Conservation (phyloP, 1,140 invertebrate species). For the Asbolus verrucosus region DNA sequence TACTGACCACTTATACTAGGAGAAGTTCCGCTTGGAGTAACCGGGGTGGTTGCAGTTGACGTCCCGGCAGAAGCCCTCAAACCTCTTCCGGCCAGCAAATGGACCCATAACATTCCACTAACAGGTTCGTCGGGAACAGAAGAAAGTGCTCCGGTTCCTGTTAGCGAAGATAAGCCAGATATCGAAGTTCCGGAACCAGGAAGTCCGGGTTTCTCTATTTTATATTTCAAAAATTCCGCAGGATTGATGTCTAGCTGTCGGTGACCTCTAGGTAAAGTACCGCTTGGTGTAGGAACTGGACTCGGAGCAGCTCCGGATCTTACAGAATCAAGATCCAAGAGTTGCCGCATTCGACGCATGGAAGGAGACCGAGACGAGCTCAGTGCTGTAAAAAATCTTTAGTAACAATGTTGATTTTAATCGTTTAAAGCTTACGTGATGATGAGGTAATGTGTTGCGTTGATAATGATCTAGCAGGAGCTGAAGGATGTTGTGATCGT, state of each 20-base stretch:
- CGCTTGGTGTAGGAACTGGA: slow-evolving; percentile 78
- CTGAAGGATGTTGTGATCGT: slow-evolving; percentile 63
- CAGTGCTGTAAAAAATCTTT: slow-evolving; percentile 54
- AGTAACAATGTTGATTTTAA: neutral
- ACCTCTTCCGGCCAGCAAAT: slow-evolving; percentile 89
- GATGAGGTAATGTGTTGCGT: slow-evolving; percentile 74
- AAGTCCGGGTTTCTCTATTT: slow-evolving; percentile 82
- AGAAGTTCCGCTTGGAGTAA: slow-evolving; percentile 70
- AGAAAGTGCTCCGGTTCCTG: slow-evolving; percentile 59
- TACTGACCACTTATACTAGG: slow-evolving; percentile 58
- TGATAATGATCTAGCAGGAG: slow-evolving; percentile 75
- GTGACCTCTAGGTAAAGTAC: slow-evolving; percentile 77
- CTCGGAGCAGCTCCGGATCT: slow-evolving; percentile 71
- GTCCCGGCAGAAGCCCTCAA: slow-evolving; percentile 82
- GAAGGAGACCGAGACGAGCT: slow-evolving; percentile 75
- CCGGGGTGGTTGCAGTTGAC: slow-evolving; percentile 73
- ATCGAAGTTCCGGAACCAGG: slow-evolving; percentile 62
- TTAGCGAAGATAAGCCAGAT: slow-evolving; percentile 60
- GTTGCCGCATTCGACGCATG: slow-evolving; percentile 81
- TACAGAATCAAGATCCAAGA: slow-evolving; percentile 77
- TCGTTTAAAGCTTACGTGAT: slow-evolving; percentile 39
- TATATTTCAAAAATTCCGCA: slow-evolving; percentile 93
- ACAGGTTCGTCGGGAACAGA: slow-evolving; percentile 74
- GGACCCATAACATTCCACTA: slow-evolving; percentile 91
- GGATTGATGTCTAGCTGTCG: slow-evolving; percentile 89